Percentiles rank a stretch among this genome's conserved stretches.
Evolutionary conservation across 2,888 invertebrate species (phyloP).

Genomic region (Notodonta dromedarius): DNA sequence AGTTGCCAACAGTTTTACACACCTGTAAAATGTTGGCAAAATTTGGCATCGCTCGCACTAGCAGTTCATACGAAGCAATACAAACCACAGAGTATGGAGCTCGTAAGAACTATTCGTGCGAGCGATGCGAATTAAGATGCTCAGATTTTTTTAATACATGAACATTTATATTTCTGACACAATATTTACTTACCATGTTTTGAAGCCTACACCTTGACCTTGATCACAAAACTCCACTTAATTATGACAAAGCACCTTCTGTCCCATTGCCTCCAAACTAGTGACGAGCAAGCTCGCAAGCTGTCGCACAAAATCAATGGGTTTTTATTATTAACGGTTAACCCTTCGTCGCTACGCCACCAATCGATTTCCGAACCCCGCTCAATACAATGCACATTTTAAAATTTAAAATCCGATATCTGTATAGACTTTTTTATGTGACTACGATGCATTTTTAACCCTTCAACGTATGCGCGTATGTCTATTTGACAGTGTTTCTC

Average conservation of each 20-base stretch:
- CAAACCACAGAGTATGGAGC: too few relatives aligned
- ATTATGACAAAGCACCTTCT: conserved; percentile 37
- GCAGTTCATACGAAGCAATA: too few relatives aligned
- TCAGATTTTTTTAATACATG: too few relatives aligned
- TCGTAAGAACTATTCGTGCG: too few relatives aligned
- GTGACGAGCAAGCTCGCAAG: conserved; percentile 57
- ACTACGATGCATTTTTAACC: conserved; percentile 84
- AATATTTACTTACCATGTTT: too few relatives aligned
- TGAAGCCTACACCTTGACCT: neutral
- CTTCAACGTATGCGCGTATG: conserved; percentile 80
- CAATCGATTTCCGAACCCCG: conserved; percentile 82
- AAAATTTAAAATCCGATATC: conserved; percentile 85
- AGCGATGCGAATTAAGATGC: too few relatives aligned
- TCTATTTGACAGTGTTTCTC: conserved; percentile 55
- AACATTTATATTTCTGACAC: too few relatives aligned
- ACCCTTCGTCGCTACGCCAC: conserved; percentile 76
- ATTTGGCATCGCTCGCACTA: too few relatives aligned
- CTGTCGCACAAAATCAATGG: conserved; percentile 76
- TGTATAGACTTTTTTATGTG: conserved; percentile 74
- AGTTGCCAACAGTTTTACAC: too few relatives aligned
- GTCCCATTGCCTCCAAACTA: conserved; percentile 45
- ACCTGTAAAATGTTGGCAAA: too few relatives aligned
- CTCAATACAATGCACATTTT: conserved; percentile 83
- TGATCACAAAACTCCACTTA: conserved; percentile 14
- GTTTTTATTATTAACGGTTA: conserved; percentile 79